Evolutionary conservation across 53 echinoderm and acorn worm species (phyloP), one percentile per base, ranked within the genome.

Genomic region (Stichopus horrens): DNA sequence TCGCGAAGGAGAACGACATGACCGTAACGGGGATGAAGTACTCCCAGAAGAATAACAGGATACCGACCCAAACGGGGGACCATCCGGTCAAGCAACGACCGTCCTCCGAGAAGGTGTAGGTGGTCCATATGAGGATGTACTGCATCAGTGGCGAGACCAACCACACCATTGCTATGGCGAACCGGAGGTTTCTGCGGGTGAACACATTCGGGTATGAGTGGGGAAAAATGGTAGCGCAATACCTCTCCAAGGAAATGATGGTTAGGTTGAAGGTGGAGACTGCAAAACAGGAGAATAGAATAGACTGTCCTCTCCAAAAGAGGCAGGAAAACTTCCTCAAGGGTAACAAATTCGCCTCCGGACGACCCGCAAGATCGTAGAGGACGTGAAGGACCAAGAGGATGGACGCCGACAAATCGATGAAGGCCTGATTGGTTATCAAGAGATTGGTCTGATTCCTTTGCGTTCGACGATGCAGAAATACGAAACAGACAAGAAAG

Each of bases 211-310:
- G 76, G 88, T 96, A 96, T 65, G 86, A 90, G 7, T 95, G 87
- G 4, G 96, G 96, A 22, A 92, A 90, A 18, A 96, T 54, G 16
- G 93, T 94, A 1, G 94, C 94, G 53, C 89, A 85, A 67, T 92
- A 96, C 7, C 96, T 79, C 75, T 96, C 96, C 22, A 94, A 7
- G 11, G 96, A 94, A 52, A 96, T 86, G 21, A 89, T 92, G 10
- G 89, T 90, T 11, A 96, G 88, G 66, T 95, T 96, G 88, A 92
- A 90, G 4, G 94, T 96, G 0, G 96, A 96, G 8, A 93, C 73
- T 0, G 96, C 90, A 74, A 95, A 96, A 5, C 88, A 76, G 9
- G 76, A 74, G 22, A 93, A 96, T 16, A 96, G 83, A 18, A 90
- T 53, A 7, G 92, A 54, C 63, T 90, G 67, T 0, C 89, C 91